Base-by-base conservation (phyloP, 1,140 invertebrate genomes). In the Yoshiicerus persimilis region DNA sequence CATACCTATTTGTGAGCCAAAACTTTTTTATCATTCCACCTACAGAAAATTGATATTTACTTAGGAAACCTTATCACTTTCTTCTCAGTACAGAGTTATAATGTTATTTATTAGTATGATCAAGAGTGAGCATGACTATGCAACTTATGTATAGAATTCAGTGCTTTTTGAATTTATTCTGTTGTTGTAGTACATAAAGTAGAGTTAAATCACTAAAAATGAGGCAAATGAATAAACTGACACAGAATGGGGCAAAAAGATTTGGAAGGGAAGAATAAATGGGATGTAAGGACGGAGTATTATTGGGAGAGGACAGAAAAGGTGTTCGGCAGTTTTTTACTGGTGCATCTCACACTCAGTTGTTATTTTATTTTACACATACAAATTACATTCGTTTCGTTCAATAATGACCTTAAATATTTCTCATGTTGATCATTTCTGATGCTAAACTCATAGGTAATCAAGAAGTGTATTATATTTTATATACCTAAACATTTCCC, bases 301-400 rank as follows among this genome's bases (percentile, higher is more conserved):
- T 70, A 70, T 10, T 10, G 30, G 25, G 34, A 80, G 13, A 80
- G 75, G 75, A 36, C 32, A 38, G 75, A 80, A 80, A 80, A 80
- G 75, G 75, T 80, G 66, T 34, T 80, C 75, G 34, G 75, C n/a
- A 80, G 20, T 80, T 80, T 80, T 80, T 80, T 80, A 80, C 75
- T 38, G 34, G 75, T 80, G 75, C 75, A 38, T 80, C 75, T 80
- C 75, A 38, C 75, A 80, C 75, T 80, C 75, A 80, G 75, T 36
- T 70, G 64, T 70, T 70, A 80, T 80, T 80, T 80, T 80, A 80
- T 80, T 80, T 80, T 36, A 80, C 75, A 80, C 75, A 80, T 80
- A 80, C 75, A 80, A 80, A 80, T 80, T 80, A 80, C 75, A 80
- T 80, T 80, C 34, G 75, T 38, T 80, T 80, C 75, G 30, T 80